Percentiles rank a stretch among this genome's conserved stretches.
These are phyloP conservation scores for Antechinus stuartii DNA, from an alignment of 2,113 vertebrate species.

Conservation along the genomic window DNA sequence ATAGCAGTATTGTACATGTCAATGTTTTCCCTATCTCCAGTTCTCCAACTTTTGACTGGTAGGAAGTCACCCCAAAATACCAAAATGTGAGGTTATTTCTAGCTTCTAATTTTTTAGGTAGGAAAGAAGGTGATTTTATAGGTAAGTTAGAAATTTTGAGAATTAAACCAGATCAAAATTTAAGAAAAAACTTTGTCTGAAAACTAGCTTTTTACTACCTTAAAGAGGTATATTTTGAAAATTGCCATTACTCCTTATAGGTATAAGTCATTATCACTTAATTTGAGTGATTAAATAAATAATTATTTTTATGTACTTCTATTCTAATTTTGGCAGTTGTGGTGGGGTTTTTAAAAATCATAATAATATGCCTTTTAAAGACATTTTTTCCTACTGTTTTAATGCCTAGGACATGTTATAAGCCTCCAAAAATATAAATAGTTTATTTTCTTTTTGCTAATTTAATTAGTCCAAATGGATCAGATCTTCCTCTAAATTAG, in stretches of 20 bases:
- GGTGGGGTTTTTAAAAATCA: background rate
- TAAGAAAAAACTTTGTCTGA: background rate
- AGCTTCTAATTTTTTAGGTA: background rate
- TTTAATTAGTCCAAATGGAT: background rate
- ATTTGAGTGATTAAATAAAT: conserved; percentile 10
- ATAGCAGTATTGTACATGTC: background rate
- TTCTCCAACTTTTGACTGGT: background rate
- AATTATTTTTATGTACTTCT: background rate
- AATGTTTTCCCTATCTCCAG: background rate
- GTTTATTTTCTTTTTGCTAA: background rate
- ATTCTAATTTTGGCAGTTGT: background rate
- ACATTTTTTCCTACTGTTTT: background rate
- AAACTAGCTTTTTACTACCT: background rate
- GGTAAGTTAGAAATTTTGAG: background rate
- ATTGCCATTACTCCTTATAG: too few species aligned
- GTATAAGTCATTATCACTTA: background rate
- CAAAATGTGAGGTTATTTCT: conserved; percentile 27
- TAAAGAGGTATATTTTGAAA: background rate
- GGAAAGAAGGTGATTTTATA: background rate
- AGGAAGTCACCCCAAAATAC: background rate
- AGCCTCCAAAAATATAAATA: background rate
- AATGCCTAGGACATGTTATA: background rate
- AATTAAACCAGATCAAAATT: background rate
- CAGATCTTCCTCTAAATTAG: background rate
- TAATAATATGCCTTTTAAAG: background rate